phyloP scores from a whole-genome alignment of 2,797 vertebrate genomes.

The Spatula versicolor region DNA sequence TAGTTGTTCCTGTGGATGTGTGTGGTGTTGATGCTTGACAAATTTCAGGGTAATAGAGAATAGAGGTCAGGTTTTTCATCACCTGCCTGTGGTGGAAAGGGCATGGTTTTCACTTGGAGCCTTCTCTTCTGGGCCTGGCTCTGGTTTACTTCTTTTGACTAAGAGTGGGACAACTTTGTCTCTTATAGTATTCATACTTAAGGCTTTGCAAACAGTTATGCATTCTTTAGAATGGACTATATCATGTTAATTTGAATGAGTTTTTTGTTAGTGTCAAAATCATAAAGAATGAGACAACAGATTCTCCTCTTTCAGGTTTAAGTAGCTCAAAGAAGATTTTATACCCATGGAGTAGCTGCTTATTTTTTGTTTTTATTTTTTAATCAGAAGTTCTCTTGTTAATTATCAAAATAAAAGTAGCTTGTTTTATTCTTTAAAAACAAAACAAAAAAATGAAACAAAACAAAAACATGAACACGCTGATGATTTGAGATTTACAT shows the following conservation, averaged over 20 bases:
- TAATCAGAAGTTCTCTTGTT: neutral
- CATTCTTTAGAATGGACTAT: neutral
- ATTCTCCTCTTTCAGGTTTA: neutral
- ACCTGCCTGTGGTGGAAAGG: neutral
- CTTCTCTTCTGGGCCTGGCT: neutral
- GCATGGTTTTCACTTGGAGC: too few species aligned
- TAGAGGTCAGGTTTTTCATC: neutral
- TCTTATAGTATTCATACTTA: neutral
- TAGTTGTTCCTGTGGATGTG: neutral
- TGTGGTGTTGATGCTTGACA: neutral
- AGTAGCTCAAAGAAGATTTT: neutral
- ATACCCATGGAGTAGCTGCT: rapidly evolving
- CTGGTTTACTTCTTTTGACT: rapidly evolving
- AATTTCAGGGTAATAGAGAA: neutral
- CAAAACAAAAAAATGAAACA: rapidly evolving
- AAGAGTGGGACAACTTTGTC: neutral
- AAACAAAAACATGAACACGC: neutral
- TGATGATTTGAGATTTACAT: neutral
- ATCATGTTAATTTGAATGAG: neutral
- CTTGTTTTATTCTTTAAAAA: neutral
- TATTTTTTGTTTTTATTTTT: neutral
- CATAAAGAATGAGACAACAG: rapidly evolving
- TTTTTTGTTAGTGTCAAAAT: neutral
- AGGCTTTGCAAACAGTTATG: neutral
- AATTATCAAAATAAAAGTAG: neutral